phyloP scores from a whole-genome alignment of 2,888 invertebrate genomes.

The Tenthredo distinguenda region DNA sequence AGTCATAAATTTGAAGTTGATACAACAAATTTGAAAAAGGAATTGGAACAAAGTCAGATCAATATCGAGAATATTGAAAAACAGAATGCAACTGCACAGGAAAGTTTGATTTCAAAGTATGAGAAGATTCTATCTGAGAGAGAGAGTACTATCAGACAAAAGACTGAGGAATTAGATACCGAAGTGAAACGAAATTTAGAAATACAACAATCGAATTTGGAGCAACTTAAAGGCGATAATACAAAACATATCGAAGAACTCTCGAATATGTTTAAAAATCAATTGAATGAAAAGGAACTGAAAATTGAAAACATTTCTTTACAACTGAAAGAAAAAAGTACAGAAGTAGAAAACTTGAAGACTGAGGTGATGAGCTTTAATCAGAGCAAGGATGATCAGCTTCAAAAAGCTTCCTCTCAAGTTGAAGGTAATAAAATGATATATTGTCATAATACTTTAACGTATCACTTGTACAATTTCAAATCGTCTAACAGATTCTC shows the following conservation, averaged over 20 bases:
- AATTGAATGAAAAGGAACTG: slow-evolving; percentile 79
- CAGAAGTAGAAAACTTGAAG: slow-evolving; percentile 80
- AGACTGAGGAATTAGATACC: slow-evolving; percentile 62
- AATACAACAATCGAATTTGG: slow-evolving; percentile 62
- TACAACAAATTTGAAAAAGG: slow-evolving; percentile 65
- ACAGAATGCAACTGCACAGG: slow-evolving; percentile 76
- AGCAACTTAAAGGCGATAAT: slow-evolving; percentile 66
- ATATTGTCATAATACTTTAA: neutral
- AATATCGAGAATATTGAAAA: slow-evolving; percentile 76
- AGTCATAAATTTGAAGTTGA: slow-evolving; percentile 71
- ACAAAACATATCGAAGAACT: slow-evolving; percentile 64
- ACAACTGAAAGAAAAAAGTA: slow-evolving; percentile 79
- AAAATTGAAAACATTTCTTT: slow-evolving; percentile 80
- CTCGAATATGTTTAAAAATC: slow-evolving; percentile 75
- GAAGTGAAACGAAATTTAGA: slow-evolving; percentile 63
- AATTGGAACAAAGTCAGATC: slow-evolving; percentile 70
- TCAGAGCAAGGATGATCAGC: slow-evolving; percentile 77
- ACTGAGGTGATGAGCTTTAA: slow-evolving; percentile 79
- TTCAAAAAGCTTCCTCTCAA: slow-evolving; percentile 75
- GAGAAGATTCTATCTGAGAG: slow-evolving; percentile 80
- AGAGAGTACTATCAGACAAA: slow-evolving; percentile 76
- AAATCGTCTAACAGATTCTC: slow-evolving; percentile 6
- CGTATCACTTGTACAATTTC: neutral
- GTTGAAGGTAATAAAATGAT: slow-evolving; percentile 63
- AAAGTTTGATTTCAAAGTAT: slow-evolving; percentile 79